Conservation (phyloP, 2,888 invertebrate genomes). For the Scaptomyza reducta region DNA sequence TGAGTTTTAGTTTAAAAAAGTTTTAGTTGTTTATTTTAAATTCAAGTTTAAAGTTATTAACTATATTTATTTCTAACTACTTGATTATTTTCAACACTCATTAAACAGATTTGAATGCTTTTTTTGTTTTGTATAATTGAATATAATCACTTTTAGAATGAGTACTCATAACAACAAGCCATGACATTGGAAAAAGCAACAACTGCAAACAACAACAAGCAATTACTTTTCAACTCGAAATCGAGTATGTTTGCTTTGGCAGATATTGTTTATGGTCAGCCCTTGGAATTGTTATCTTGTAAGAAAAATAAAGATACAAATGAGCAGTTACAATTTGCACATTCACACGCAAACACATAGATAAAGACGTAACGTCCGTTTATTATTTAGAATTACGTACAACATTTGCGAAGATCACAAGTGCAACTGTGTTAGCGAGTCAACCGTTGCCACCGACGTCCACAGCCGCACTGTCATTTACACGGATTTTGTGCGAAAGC, state of each 20-base stretch:
- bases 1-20: too few relatives aligned
- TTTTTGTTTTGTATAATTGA: conserved; percentile 17
- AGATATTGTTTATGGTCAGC: conserved; percentile 11
- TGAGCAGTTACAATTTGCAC: conserved; percentile 7
- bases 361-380: too few relatives aligned
- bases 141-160: conserved; percentile 23
- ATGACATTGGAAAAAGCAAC: conserved; percentile 11
- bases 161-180: conserved; percentile 1
- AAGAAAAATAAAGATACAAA: not conserved
- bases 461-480: conserved; percentile 45
- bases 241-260: conserved; percentile 2
- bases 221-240: conserved; percentile 25
- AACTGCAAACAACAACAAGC: too few relatives aligned
- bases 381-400: not conserved
- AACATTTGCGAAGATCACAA: conserved; percentile 25
- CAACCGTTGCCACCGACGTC: conserved; percentile 55
- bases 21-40: too few relatives aligned
- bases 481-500: conserved; percentile 2
- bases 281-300: not conserved
- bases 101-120: not conserved
- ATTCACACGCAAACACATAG: too few relatives aligned
- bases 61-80: conserved; percentile 1
- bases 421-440: conserved; percentile 7
- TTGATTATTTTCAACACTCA: conserved; percentile 11
- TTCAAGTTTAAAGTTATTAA: not conserved